A percentile compares a stretch with the other conserved stretches of the same genome.
Evolutionary conservation across 2,113 vertebrate genomes (phyloP).

Genomic region (Petroica traversi): DNA sequence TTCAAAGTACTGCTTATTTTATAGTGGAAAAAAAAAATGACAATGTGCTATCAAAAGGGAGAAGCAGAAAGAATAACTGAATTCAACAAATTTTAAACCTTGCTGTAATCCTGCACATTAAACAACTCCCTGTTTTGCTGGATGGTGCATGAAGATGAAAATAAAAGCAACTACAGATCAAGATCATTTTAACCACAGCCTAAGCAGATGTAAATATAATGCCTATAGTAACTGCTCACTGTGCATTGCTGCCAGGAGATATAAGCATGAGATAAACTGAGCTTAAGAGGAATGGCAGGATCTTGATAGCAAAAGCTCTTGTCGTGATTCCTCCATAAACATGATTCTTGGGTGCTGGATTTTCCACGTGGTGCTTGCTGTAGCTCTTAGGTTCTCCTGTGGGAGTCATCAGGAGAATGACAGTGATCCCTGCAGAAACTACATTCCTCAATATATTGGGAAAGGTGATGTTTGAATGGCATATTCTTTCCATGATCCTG

Average conservation of each 20-base stretch:
- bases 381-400: not conserved
- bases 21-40: not conserved
- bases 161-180: not conserved
- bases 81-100: not conserved
- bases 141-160: not conserved
- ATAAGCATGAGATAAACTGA: not conserved
- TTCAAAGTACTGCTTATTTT: not conserved
- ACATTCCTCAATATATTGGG: not conserved
- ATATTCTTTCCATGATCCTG: not conserved
- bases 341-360: fast-evolving
- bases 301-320: not conserved
- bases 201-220: not conserved
- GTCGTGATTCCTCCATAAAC: not conserved
- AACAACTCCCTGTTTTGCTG: not conserved
- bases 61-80: not conserved
- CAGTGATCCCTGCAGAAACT: not conserved
- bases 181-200: not conserved
- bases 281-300: not conserved
- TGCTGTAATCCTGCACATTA: not conserved
- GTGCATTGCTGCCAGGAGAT: not conserved
- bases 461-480: not conserved
- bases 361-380: not conserved
- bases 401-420: not conserved
- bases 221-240: not conserved
- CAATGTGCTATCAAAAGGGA: not conserved